phyloP scores from a whole-genome alignment of 2,113 vertebrate species.

The Himantopus leucocephalus region DNA sequence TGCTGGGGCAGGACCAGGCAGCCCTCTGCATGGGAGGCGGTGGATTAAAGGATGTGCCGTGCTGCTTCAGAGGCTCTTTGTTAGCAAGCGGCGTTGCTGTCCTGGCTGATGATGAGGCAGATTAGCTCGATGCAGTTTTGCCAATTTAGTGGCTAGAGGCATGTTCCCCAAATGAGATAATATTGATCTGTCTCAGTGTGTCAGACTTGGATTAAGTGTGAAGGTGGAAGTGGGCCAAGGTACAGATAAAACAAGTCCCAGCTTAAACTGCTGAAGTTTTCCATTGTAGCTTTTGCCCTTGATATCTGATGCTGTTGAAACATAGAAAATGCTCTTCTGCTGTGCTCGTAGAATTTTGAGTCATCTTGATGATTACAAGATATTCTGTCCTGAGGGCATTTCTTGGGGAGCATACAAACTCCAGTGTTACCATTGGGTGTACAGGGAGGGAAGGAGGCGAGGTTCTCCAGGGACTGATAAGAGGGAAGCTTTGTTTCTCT shows the following conservation, averaged over 20 bases:
- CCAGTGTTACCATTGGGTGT: not conserved
- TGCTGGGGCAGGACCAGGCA: not conserved
- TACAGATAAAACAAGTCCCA: constrained; percentile 13
- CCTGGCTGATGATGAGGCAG: not conserved
- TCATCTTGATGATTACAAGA: not conserved
- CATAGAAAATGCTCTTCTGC: not conserved
- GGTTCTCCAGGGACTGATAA: not conserved
- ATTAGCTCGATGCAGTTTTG: not conserved
- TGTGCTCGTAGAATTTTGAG: not conserved
- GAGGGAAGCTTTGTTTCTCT: not conserved
- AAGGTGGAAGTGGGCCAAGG: constrained; percentile 17
- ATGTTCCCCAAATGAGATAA: not conserved
- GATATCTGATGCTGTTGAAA: constrained; percentile 8
- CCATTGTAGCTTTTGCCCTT: constrained; percentile 12
- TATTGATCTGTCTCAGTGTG: not conserved
- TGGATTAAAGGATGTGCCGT: not conserved
- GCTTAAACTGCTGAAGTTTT: not conserved
- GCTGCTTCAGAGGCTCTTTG: not conserved
- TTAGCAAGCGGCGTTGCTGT: not conserved
- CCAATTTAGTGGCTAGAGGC: not conserved
- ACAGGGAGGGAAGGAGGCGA: not conserved
- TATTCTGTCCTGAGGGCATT: not conserved
- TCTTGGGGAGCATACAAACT: not conserved
- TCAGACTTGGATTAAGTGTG: not conserved
- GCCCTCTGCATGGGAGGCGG: not conserved